These are phyloP conservation scores for Stenchaetothrips biformis DNA, from an alignment of 2,888 invertebrate genomes.

Conservation along the genomic window DNA sequence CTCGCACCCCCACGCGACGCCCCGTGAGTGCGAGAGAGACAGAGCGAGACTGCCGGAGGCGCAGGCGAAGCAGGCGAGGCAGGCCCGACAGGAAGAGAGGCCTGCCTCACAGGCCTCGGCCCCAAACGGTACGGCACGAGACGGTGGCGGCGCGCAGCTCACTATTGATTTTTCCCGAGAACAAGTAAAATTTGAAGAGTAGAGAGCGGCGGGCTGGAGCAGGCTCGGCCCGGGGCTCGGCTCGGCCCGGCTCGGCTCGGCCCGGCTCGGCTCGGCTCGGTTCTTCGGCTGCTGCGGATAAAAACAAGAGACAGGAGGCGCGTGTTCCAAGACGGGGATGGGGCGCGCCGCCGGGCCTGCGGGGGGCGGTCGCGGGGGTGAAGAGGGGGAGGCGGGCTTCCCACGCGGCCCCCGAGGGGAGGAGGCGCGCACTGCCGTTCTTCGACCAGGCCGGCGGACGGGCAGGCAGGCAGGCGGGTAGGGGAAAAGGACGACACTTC, in stretches of 20 bases:
- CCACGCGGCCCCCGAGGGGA: too few relatives aligned
- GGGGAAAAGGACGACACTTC: too few relatives aligned
- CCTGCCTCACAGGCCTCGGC: neutral
- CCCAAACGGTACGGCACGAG: neutral
- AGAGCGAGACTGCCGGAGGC: too few relatives aligned
- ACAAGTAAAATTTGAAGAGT: conserved; percentile 18
- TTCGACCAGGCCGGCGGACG: too few relatives aligned
- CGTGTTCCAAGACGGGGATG: neutral
- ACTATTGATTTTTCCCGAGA: conserved; percentile 8
- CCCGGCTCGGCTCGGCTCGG: neutral
- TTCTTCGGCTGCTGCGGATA: neutral
- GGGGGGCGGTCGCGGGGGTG: neutral
- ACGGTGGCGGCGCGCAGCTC: neutral
- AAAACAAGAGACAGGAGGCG: neutral
- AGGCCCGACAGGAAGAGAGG: neutral
- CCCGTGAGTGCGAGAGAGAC: too few relatives aligned
- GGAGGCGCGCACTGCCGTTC: too few relatives aligned
- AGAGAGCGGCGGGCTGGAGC: neutral
- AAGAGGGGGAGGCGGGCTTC: too few relatives aligned
- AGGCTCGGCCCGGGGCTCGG: neutral
- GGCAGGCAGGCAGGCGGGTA: too few relatives aligned
- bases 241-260: neutral
- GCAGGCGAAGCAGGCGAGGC: too few relatives aligned
- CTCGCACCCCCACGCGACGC: too few relatives aligned
- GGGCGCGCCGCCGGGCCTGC: neutral